Percentiles rank a stretch among this genome's conserved stretches.
Evolutionary conservation across 2,113 vertebrate genomes (phyloP).

Genomic region (Myiozetetes cayanensis): DNA sequence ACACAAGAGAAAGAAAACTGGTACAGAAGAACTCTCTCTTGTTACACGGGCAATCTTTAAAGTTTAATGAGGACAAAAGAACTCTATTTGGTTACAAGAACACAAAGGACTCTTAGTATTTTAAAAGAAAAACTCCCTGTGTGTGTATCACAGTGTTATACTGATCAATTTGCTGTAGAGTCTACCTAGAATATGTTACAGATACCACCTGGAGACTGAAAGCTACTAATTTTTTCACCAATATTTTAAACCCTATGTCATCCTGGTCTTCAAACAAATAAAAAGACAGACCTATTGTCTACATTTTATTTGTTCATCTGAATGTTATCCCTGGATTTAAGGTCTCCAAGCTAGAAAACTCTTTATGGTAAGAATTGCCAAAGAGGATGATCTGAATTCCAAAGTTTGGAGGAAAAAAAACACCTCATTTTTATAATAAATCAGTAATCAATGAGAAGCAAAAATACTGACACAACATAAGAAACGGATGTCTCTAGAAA

Average conservation of each 20-base stretch:
- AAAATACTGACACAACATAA: neutral
- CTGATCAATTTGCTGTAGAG: neutral
- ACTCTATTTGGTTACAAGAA: constrained; percentile 45
- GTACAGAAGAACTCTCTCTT: neutral
- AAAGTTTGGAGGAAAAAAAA: neutral
- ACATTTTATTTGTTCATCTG: neutral
- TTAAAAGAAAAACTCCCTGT: neutral
- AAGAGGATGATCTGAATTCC: neutral
- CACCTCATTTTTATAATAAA: neutral
- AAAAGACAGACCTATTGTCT: neutral
- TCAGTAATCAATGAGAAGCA: neutral
- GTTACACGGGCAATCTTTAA: constrained; percentile 6
- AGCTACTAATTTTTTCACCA: neutral
- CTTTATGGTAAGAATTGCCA: neutral
- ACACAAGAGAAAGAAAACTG: neutral
- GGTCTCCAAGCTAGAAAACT: neutral
- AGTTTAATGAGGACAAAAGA: constrained; percentile 55
- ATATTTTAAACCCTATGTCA: neutral
- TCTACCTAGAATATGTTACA: neutral
- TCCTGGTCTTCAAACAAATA: neutral
- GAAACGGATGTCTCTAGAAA: neutral
- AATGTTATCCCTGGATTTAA: neutral
- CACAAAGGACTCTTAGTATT: neutral
- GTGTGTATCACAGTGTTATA: neutral
- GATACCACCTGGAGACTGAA: neutral